phyloP scores from a whole-genome alignment of 2,113 vertebrate species.

The Guaruba guarouba region DNA sequence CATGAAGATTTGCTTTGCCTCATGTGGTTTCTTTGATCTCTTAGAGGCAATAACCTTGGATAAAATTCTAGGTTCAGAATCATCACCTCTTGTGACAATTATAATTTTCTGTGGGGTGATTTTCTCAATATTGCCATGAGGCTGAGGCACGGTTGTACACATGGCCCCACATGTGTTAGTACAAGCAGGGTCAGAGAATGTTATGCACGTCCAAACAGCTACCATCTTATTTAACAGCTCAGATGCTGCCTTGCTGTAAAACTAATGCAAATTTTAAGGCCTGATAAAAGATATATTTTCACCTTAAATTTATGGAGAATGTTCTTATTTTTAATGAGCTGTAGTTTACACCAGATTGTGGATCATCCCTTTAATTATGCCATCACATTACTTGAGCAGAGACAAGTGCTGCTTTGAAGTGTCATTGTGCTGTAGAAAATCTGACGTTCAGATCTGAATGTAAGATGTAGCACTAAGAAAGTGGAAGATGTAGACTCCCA shows the following conservation, averaged over 20 bases:
- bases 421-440: slow-evolving; percentile 57
- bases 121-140: neutral
- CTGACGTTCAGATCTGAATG: slow-evolving; percentile 25
- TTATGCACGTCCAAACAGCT: slow-evolving; percentile 44
- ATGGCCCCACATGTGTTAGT: slow-evolving; percentile 33
- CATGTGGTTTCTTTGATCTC: neutral
- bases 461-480: slow-evolving; percentile 44
- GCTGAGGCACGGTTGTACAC: neutral
- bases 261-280: slow-evolving; percentile 59
- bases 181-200: slow-evolving; percentile 26
- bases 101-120: neutral
- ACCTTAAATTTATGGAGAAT: slow-evolving; percentile 52
- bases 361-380: slow-evolving; percentile 59
- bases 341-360: slow-evolving; percentile 62
- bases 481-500: slow-evolving; percentile 13
- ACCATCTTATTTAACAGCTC: slow-evolving; percentile 53
- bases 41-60: neutral
- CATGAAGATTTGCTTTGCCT: neutral
- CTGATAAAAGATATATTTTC: slow-evolving; percentile 59
- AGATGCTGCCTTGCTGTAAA: slow-evolving; percentile 48
- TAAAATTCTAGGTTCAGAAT: neutral
- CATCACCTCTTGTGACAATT: neutral
- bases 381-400: slow-evolving; percentile 46
- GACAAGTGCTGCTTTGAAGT: slow-evolving; percentile 65
- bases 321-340: slow-evolving; percentile 64